Evolutionary conservation across 2,888 invertebrate species (phyloP).

Genomic region (Brenthis hecate): DNA sequence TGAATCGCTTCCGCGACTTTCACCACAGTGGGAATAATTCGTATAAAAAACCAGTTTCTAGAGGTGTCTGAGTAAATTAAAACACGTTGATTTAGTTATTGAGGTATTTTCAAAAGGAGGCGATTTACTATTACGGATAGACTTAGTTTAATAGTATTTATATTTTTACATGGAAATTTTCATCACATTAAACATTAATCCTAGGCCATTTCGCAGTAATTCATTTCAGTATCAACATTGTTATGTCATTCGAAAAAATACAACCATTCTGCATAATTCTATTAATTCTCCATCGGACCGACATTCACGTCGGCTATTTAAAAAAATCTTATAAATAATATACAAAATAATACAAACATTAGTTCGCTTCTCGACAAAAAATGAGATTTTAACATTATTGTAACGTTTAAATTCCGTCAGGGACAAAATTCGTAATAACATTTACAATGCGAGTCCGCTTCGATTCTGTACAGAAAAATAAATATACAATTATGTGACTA

Average conservation of each 20-base stretch:
- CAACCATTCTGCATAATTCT: constrained; percentile 74
- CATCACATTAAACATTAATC: constrained; percentile 78
- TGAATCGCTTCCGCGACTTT: constrained; percentile 34
- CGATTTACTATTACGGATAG: constrained; percentile 79
- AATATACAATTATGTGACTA: constrained; percentile 75
- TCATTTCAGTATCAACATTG: constrained; percentile 75
- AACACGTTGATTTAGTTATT: constrained; percentile 71
- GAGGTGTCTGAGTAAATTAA: constrained; percentile 53
- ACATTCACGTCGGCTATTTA: constrained; percentile 57
- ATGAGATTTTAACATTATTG: constrained; percentile 72
- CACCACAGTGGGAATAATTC: constrained; percentile 40
- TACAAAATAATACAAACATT: constrained; percentile 82
- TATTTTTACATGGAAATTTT: constrained; percentile 82
- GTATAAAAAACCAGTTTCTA: constrained; percentile 38
- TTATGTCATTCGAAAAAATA: constrained; percentile 76
- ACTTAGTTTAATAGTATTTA: constrained; percentile 79
- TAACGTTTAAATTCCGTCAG: constrained; percentile 63
- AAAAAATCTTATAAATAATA: constrained; percentile 79
- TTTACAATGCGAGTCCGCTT: constrained; percentile 66
- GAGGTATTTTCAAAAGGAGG: constrained; percentile 81
- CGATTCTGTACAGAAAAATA: constrained; percentile 74
- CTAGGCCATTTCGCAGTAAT: constrained; percentile 77
- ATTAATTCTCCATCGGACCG: constrained; percentile 64
- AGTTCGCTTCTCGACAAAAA: constrained; percentile 65
- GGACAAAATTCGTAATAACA: constrained; percentile 69